Base-by-base conservation (phyloP, 2,888 invertebrate genomes). In the Melipona bicolor region DNA sequence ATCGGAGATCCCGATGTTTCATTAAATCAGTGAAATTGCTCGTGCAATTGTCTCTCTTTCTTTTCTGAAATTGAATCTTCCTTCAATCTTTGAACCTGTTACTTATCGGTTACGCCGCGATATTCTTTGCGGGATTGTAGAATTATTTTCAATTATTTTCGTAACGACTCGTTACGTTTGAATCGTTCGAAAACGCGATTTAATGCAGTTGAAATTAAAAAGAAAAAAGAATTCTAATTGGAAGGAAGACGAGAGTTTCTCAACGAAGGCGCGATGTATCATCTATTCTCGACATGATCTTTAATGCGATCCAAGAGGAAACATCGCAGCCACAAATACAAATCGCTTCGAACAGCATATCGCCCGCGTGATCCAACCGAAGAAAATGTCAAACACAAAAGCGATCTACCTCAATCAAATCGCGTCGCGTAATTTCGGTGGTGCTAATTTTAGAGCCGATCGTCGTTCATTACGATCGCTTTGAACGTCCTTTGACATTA, bases 371-470 rank as follows among this genome's bases (percentile, higher is more conserved):
- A 71, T 21, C n/a, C 4, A 43, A 54, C 21, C n/a, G 15, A 36
- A 9, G 3, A 72, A 49, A 43, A 24, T 61, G 19, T 15, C 27
- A 17, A 59, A 56, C 56, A 11, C 43, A 49, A 5, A 19, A 9
- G 13, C 15, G 54, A 59, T 61, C 49, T 27, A 27, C n/a, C 24
- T 24, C 43, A 27, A 43, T 61, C 27, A 9, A 27, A 59, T 61
- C 71, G 19, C 43, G 19, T 49, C 49, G 5, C 2, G 49, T 59
- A 67, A 61, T 43, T 50, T 67, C 17, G 59, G 21, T 27, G 19
- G 4, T 3, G n/a, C 43, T 79, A 79, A 76, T 79, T 79, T 61
- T 68, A 68, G 75, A 59, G 49, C 9, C 3, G 56, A 50, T 62
- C 54, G 43, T 62, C 54, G 43, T 69, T 69, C 74, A 36, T 74